phyloP scores from a whole-genome alignment of 2,113 vertebrate species.

The Potamarius usumacintae region DNA sequence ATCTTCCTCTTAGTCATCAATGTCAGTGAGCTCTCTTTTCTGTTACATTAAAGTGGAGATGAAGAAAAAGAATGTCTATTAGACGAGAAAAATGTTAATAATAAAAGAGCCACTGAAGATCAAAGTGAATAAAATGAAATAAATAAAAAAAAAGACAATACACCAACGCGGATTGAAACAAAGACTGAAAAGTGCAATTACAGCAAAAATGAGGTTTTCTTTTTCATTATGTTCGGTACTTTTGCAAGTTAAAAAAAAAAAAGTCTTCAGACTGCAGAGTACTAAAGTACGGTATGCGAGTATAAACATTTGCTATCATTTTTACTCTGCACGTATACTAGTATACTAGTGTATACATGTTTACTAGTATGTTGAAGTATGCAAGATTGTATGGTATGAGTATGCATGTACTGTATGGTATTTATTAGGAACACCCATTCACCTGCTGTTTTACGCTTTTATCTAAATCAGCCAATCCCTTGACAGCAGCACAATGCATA shows the following conservation, averaged over 20 bases:
- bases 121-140: neutral
- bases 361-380: neutral
- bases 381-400: neutral
- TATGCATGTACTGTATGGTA: neutral
- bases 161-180: neutral
- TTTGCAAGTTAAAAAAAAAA: neutral
- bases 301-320: neutral
- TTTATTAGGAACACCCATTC: too few relatives aligned
- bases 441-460: too few relatives aligned
- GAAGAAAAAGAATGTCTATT: neutral
- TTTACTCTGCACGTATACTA: neutral
- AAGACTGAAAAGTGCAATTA: neutral
- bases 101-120: neutral
- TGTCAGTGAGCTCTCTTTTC: neutral
- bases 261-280: neutral
- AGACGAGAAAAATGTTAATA: neutral
- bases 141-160: neutral
- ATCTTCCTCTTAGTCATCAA: slow-evolving; percentile 13
- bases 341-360: neutral
- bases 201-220: neutral
- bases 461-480: too few relatives aligned
- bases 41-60: slow-evolving; percentile 14
- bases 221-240: neutral
- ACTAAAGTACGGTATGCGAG: neutral
- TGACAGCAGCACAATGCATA: too few relatives aligned